A percentile compares a stretch with the other conserved stretches of the same genome.
phyloP scores from a whole-genome alignment of 1,140 invertebrate species.

The Panagrolaimus sp. region DNA sequence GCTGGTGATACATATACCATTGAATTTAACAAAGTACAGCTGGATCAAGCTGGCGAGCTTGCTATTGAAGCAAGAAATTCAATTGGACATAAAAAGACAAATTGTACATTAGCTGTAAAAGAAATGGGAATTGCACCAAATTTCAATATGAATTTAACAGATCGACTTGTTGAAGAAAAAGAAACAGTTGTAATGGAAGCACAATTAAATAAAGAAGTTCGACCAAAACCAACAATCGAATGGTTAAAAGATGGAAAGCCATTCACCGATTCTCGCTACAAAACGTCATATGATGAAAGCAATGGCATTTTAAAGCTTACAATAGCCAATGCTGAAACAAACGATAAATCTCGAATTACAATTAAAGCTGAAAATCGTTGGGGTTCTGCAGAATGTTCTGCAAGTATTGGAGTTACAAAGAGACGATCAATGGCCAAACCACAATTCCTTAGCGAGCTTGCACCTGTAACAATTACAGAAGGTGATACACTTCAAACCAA shows the following conservation, averaged over 20 bases:
- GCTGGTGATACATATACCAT: constrained; percentile 52
- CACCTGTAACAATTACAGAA: constrained; percentile 48
- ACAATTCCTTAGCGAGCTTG: constrained; percentile 48
- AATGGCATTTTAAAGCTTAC: constrained; percentile 59
- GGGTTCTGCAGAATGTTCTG: constrained; percentile 44
- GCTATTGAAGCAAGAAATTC: constrained; percentile 59
- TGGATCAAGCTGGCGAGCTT: constrained; percentile 60
- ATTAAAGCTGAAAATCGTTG: constrained; percentile 53
- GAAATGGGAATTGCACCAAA: constrained; percentile 47
- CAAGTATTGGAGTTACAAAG: constrained; percentile 51
- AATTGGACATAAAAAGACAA: constrained; percentile 59
- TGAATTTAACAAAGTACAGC: constrained; percentile 58
- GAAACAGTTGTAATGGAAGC: constrained; percentile 75
- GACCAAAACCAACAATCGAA: constrained; percentile 68
- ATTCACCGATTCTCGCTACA: constrained; percentile 42
- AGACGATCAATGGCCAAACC: constrained; percentile 44
- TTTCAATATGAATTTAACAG: constrained; percentile 44
- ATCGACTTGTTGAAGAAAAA: constrained; percentile 59
- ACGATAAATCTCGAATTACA: constrained; percentile 52
- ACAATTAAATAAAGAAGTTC: constrained; percentile 73
- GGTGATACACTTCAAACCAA: constrained; percentile 50
- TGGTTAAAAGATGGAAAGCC: constrained; percentile 51
- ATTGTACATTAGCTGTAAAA: constrained; percentile 48
- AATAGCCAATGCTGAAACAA: constrained; percentile 33
- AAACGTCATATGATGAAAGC: constrained; percentile 61